These are phyloP conservation scores for Scatophagus argus DNA, from an alignment of 2,113 vertebrate species.

Conservation along the genomic window DNA sequence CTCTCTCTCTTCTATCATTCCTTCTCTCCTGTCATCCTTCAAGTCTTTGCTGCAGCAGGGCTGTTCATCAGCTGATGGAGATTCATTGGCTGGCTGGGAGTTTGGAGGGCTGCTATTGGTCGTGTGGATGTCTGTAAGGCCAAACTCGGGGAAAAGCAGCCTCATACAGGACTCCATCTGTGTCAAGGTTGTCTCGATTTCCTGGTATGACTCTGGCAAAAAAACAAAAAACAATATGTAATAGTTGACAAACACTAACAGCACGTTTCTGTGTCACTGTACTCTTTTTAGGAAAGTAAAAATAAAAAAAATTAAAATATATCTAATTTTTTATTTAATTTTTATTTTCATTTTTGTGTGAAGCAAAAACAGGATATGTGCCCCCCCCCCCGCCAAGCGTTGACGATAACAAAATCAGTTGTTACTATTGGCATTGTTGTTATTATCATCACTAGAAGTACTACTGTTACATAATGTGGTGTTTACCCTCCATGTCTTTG, in stretches of 20 bases:
- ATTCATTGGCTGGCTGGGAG: background rate
- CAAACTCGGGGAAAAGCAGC: constrained; percentile 86
- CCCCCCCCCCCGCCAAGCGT: too few relatives aligned
- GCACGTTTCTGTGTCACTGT: background rate
- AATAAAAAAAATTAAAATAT: too few relatives aligned
- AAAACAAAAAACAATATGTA: constrained; percentile 15
- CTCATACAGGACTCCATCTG: constrained; percentile 92
- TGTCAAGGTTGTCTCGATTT: constrained; percentile 85
- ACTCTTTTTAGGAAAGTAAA: background rate
- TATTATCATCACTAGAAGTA: background rate
- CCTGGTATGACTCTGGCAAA: constrained; percentile 84
- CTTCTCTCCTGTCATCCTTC: background rate
- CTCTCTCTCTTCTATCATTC: background rate
- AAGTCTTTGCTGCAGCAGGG: constrained; percentile 92
- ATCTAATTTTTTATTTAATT: too few relatives aligned
- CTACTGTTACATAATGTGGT: too few relatives aligned
- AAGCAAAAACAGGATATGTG: background rate
- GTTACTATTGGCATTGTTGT: background rate
- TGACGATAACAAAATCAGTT: background rate
- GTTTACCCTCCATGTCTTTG: constrained; percentile 90
- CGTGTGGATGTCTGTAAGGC: constrained; percentile 15
- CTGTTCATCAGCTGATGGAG: constrained; percentile 76
- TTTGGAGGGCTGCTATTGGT: background rate
- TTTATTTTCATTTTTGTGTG: too few relatives aligned
- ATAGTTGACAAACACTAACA: background rate